Conservation (phyloP, 2,888 invertebrate genomes). For the Lamellibrachia satsuma region DNA sequence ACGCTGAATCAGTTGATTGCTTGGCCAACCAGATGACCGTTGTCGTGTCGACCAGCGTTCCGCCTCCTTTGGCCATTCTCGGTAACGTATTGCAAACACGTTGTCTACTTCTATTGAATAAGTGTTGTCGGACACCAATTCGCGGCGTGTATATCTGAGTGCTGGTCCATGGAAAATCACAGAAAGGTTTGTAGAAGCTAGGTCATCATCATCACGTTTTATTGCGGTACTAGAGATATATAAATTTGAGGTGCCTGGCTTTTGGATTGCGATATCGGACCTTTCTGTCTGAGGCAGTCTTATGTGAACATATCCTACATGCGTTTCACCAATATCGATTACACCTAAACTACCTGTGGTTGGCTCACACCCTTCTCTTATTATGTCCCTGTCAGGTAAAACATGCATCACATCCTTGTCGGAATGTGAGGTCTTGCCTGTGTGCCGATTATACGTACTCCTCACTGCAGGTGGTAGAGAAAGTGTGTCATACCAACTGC, state of each 20-base stretch:
- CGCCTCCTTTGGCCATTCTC: constrained; percentile 47
- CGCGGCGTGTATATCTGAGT: not conserved
- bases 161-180: not conserved
- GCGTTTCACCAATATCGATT: not conserved
- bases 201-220: not conserved
- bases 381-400: not conserved
- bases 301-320: not conserved
- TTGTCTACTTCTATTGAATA: not conserved
- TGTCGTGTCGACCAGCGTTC: constrained; percentile 42
- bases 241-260: not conserved
- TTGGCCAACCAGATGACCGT: constrained; percentile 25
- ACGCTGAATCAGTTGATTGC: not conserved
- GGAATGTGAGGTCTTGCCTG: not conserved
- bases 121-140: not conserved
- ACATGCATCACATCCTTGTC: not conserved
- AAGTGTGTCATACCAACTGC: no score
- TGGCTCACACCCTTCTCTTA: not conserved
- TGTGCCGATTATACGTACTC: no score
- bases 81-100: constrained; percentile 38
- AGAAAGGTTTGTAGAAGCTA: no score
- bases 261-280: not conserved
- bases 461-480: no score
- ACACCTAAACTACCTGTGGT: not conserved
- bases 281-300: not conserved
- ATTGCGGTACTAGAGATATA: not conserved